A percentile compares a stretch with the other conserved stretches of the same genome.
These are phyloP conservation scores for Montipora sp. DNA, from an alignment of 64 coral and sea anemone species.

Conservation along the genomic window DNA sequence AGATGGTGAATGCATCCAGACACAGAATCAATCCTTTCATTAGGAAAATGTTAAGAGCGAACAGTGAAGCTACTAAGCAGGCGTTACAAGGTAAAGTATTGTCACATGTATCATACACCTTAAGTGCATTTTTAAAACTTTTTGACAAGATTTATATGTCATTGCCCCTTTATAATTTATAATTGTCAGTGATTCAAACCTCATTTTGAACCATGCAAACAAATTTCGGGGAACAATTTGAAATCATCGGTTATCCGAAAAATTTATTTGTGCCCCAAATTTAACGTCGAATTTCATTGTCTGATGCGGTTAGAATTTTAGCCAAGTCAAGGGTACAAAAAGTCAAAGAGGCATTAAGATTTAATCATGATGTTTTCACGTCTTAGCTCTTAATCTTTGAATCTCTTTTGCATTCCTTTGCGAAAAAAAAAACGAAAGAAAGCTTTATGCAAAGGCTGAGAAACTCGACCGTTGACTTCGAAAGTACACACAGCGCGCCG, in stretches of 20 bases:
- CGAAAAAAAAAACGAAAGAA: not conserved
- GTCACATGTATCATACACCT: not conserved
- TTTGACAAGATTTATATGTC: too few species aligned
- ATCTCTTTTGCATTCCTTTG: not conserved
- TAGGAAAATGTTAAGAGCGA: not conserved
- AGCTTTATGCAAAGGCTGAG: not conserved
- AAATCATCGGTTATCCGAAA: too few species aligned
- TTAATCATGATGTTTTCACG: not conserved
- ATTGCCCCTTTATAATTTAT: not conserved
- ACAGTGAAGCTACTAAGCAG: not conserved
- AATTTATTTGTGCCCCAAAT: too few species aligned
- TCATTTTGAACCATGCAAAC: not conserved
- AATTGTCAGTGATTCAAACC: not conserved
- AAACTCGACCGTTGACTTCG: too few species aligned
- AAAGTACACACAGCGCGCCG: too few species aligned
- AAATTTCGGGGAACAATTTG: not conserved
- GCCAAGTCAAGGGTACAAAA: not conserved
- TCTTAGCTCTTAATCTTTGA: not conserved
- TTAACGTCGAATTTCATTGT: not conserved
- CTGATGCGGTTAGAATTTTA: not conserved
- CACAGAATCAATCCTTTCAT: constrained; percentile 7
- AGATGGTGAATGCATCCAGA: constrained; percentile 17
- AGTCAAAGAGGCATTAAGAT: not conserved
- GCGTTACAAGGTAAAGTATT: constrained; percentile 10
- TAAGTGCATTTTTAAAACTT: not conserved